These are phyloP conservation scores for Capromys pilorides DNA, from an alignment of 2,797 vertebrate species.

Conservation along the genomic window DNA sequence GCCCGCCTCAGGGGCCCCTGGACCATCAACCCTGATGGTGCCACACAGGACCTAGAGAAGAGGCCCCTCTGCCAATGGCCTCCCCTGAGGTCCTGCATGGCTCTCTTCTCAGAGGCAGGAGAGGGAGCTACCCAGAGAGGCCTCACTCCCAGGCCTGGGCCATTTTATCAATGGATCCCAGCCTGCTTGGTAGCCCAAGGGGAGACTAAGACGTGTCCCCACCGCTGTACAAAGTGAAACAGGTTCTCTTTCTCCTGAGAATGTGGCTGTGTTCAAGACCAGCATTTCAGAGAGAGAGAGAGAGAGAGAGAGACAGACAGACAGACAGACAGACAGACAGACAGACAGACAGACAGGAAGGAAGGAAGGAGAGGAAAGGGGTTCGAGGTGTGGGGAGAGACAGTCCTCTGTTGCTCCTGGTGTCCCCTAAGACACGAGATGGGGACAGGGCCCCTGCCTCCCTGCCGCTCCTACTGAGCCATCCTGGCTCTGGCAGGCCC, in stretches of 20 bases:
- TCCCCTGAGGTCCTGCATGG: background rate
- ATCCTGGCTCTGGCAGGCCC: background rate
- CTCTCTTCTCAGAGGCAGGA: background rate
- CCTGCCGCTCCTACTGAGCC: background rate
- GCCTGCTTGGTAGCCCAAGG: background rate
- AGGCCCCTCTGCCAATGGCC: background rate
- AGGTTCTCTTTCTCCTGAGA: background rate
- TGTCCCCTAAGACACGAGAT: background rate
- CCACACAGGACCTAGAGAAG: rapidly evolving
- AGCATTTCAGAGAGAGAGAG: background rate
- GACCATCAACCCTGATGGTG: background rate
- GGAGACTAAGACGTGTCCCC: background rate
- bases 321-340: too few relatives aligned
- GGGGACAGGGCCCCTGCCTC: background rate
- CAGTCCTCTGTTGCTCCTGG: background rate
- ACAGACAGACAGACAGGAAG: too few relatives aligned
- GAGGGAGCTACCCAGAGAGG: background rate
- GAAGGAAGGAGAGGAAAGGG: too few relatives aligned
- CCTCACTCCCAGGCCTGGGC: background rate
- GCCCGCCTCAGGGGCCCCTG: background rate
- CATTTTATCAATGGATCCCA: background rate
- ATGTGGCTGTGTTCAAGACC: background rate
- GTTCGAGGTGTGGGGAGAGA: too few relatives aligned
- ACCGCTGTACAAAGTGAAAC: background rate
- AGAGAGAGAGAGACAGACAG: too few relatives aligned